Conservation (phyloP, 2,888 invertebrate species). For the Tanaodytes sp. region DNA sequence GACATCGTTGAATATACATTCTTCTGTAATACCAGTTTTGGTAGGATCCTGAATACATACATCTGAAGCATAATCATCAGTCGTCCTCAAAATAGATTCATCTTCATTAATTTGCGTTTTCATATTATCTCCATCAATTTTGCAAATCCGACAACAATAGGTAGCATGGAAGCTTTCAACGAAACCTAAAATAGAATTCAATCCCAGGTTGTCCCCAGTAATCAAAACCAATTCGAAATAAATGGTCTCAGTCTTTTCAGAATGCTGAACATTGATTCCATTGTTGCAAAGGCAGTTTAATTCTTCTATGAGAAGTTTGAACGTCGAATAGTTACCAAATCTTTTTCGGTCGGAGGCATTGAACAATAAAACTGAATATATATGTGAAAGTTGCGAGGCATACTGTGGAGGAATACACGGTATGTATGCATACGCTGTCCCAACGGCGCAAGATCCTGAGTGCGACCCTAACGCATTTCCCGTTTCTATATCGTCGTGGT, state of each 20-base stretch:
- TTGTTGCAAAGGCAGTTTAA: conserved; percentile 7
- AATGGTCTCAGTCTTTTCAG: conserved; percentile 9
- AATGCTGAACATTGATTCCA: conserved; percentile 15
- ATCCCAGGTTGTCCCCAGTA: conserved; percentile 32
- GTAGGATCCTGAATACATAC: neutral
- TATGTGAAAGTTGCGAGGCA: conserved; percentile 18
- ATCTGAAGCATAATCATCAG: conserved; percentile 16
- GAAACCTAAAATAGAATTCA: conserved; percentile 31
- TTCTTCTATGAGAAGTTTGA: conserved; percentile 20
- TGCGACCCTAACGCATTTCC: conserved; percentile 11
- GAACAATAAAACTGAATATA: conserved; percentile 17
- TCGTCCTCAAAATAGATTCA: conserved; percentile 6
- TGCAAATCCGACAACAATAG: conserved; percentile 23
- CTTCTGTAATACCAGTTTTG: conserved; percentile 12
- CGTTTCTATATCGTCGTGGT: conserved; percentile 15
- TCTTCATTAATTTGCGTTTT: conserved; percentile 10
- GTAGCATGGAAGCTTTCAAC: conserved; percentile 18
- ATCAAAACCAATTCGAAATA: conserved; percentile 30
- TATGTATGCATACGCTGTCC: conserved; percentile 19
- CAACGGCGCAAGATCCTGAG: conserved; percentile 2
- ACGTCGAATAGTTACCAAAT: conserved; percentile 27
- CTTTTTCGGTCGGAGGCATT: conserved; percentile 17
- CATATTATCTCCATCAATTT: conserved; percentile 1
- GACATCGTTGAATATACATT: conserved; percentile 39
- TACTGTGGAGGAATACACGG: conserved; percentile 40